A percentile compares a stretch with the other conserved stretches of the same genome.
Evolutionary conservation across 2,888 invertebrate genomes (phyloP).

Genomic region (Acleris holmiana): DNA sequence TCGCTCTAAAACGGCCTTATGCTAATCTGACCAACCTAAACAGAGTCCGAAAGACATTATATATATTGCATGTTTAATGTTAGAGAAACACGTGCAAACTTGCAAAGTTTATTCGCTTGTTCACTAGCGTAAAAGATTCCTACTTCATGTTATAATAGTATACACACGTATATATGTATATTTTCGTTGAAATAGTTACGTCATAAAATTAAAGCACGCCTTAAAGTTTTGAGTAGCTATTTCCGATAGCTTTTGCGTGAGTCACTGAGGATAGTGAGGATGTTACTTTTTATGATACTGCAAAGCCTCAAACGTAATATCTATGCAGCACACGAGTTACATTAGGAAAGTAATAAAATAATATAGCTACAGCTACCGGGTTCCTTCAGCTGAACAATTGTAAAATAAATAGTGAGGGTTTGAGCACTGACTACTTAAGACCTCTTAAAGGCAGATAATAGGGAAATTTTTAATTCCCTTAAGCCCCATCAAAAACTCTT

Average conservation of each 20-base stretch:
- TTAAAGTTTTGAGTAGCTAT: conserved; percentile 22
- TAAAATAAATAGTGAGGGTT: not conserved
- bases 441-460: too few relatives aligned
- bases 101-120: too few relatives aligned
- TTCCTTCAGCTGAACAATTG: not conserved
- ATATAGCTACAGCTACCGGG: not conserved
- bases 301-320: conserved; percentile 6
- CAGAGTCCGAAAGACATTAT: too few relatives aligned
- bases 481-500: too few relatives aligned
- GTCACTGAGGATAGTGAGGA: conserved; percentile 26
- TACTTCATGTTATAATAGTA: too few relatives aligned
- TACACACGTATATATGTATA: not conserved
- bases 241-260: conserved; percentile 20
- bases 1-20: too few relatives aligned
- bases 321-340: not conserved
- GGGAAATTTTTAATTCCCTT: too few relatives aligned
- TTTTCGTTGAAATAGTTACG: conserved; percentile 11
- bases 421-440: not conserved
- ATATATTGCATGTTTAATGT: too few relatives aligned
- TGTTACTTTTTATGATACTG: conserved; percentile 18
- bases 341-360: not conserved
- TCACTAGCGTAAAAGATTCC: too few relatives aligned
- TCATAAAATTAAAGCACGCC: conserved; percentile 23
- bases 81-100: too few relatives aligned
- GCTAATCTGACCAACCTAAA: too few relatives aligned